Base-by-base conservation (phyloP, 2,888 invertebrate species). In the Thelaira solivaga region DNA sequence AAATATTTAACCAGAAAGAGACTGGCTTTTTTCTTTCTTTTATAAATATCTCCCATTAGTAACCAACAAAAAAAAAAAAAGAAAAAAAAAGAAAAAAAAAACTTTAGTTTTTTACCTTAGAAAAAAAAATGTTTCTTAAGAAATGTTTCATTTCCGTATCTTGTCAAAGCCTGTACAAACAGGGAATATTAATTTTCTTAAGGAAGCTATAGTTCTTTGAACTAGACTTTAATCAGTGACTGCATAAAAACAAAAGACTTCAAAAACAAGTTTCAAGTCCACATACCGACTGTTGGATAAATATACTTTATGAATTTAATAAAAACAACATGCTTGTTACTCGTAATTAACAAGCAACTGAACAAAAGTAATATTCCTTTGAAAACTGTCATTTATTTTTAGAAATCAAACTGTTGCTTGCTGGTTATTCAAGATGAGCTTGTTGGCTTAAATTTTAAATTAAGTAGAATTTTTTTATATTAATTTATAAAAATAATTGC, bases 141-240 rank as follows among this genome's bases (percentile, higher is more conserved):
- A 65, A 65, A 53, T 59, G 34, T 41, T 74, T 57, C 24, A 67
- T 67, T 74, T 74, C 73, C 73, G 51, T 67, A 34, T 67, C 49
- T 67, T 67, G 65, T 67, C 57, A 49, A 34, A 45, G 22, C 36
- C 55, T 13, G 10, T 4, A 24, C 11, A 29, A 62, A 7, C 26
- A 47, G 26, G 29, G 36, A 41, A 59, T 51, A 74, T 74, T 67
- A 67, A 43, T 59, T 67, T 59, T 67, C 59, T 67, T 67, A 24
- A 59, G 59, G 73, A 74, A 74, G 59, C 67, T 61, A 43, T 43
- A 51, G 45, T 73, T 65, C 64, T 57, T 71, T 71, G 69, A 71
- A 71, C 69, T 41, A 49, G 59, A 51, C 49, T 69, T 55, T 20
- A 31, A 22, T 34, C 4, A 55, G 13, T 55, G n/a, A n/a, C n/a